Base-by-base conservation (phyloP, 2,797 vertebrate species). In the Botia kubotai region DNA sequence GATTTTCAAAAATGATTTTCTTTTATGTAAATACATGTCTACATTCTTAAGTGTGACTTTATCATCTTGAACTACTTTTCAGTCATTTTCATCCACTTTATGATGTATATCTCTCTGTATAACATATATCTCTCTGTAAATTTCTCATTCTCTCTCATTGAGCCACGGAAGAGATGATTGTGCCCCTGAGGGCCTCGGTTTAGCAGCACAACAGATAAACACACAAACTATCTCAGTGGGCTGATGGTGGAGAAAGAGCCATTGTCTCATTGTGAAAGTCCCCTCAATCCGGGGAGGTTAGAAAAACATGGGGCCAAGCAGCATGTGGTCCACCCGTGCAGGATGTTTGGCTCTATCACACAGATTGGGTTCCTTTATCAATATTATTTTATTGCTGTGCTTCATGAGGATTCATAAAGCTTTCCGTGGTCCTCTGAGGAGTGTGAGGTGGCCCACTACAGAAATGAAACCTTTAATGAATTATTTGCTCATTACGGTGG, bases 281-380 rank as follows among this genome's bases (percentile, higher is more conserved):
- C 72, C 58, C 77, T 77, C 72, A 70, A 66, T 58, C 79, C 60
- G 17, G 57, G 57, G 62, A 84, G 82, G 86, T 85, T 87, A 86
- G 55, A 72, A 83, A 86, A 87, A 86, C 85, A 87, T 48, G 14
- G 43, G 62, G 14, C 57, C 5, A 12, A 78, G 73, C 70, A 50
- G 66, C n/a, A 73, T 65, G 82, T 82, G 68, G 66, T 77, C 66
- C 60, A 62, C 53, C 75, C 14, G 14, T 62, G 79, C 83, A 85
- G 86, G 83, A 84, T 82, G 87, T 86, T 86, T 83, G 79, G 60
- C 43, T 39, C 79, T 80, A 75, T 83, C 48, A 62, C 52, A 16
- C 50, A 75, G 80, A 86, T 87, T 82, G 36, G 71, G 81, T 87
- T 88, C 72, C 83, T 87, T 73, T 83, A 55, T 79, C 83, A 88